Evolutionary conservation across 1,140 invertebrate genomes (phyloP).

Genomic region (Hylaeus volcanicus): DNA sequence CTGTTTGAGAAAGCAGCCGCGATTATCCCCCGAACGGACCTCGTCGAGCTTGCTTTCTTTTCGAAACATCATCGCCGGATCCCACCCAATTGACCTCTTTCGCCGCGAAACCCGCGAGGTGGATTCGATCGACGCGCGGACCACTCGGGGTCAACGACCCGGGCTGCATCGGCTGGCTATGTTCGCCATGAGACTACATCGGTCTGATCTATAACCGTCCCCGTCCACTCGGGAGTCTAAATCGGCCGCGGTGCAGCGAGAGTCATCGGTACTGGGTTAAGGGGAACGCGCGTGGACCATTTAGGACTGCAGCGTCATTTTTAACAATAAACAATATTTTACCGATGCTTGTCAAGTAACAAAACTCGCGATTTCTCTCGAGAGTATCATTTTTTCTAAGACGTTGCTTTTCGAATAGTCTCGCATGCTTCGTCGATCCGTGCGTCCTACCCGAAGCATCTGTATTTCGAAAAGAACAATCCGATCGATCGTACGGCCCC

Average conservation of each 20-base stretch:
- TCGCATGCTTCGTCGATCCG: too few species aligned
- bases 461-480: background rate
- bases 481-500: background rate
- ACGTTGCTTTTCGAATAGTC: too few species aligned
- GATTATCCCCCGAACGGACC: slow-evolving; percentile 50
- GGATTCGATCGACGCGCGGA: slow-evolving; percentile 44
- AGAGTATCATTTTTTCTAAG: too few species aligned
- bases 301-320: too few species aligned
- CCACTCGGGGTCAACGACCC: slow-evolving; percentile 55
- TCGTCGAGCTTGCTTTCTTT: slow-evolving; percentile 57
- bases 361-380: too few species aligned
- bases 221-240: background rate
- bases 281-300: too few species aligned
- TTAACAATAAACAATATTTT: too few species aligned
- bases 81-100: slow-evolving; percentile 13
- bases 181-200: background rate
- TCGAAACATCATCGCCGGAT: slow-evolving; percentile 33
- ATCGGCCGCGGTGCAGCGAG: background rate
- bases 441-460: background rate
- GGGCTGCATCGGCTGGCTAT: slow-evolving; percentile 18
- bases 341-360: too few species aligned
- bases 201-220: slow-evolving; percentile 24
- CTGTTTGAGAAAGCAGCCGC: slow-evolving; percentile 74
- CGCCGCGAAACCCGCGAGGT: slow-evolving; percentile 18
- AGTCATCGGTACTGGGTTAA: too few species aligned